Conservation (phyloP, 2,113 vertebrate species). For the Zonotrichia leucophrys region DNA sequence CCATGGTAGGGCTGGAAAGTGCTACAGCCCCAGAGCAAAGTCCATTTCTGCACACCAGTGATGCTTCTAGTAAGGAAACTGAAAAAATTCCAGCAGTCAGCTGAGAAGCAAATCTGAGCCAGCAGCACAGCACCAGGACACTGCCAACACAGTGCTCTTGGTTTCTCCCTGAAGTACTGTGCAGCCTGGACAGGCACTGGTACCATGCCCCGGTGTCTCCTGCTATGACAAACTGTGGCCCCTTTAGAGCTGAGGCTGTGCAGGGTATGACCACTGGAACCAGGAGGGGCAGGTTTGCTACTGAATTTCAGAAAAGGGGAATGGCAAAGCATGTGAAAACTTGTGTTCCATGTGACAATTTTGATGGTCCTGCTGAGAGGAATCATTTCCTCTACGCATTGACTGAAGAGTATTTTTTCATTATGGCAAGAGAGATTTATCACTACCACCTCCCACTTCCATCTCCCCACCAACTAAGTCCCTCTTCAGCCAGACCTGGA, state of each 20-base stretch:
- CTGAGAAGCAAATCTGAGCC: background rate
- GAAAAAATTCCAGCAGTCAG: background rate
- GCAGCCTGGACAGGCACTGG: too few relatives aligned
- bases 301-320: background rate
- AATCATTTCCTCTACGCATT: background rate
- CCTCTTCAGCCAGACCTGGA: background rate
- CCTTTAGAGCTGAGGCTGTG: background rate
- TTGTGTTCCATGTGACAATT: background rate
- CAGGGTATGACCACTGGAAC: background rate
- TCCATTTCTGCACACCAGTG: background rate
- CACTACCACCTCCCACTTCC: background rate
- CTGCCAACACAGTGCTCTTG: background rate
- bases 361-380: background rate
- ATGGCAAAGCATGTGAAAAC: background rate
- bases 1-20: accelerated
- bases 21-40: background rate
- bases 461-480: too few relatives aligned
- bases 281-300: too few relatives aligned
- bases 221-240: background rate
- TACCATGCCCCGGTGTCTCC: too few relatives aligned
- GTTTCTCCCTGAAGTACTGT: too few relatives aligned
- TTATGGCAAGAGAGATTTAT: background rate
- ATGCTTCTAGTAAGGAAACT: background rate
- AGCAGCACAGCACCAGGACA: background rate
- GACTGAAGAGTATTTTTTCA: background rate